A percentile compares a stretch with the other conserved stretches of the same genome.
Evolutionary conservation across 2,888 invertebrate species (phyloP).

Genomic region (Chydorus sphaericus): DNA sequence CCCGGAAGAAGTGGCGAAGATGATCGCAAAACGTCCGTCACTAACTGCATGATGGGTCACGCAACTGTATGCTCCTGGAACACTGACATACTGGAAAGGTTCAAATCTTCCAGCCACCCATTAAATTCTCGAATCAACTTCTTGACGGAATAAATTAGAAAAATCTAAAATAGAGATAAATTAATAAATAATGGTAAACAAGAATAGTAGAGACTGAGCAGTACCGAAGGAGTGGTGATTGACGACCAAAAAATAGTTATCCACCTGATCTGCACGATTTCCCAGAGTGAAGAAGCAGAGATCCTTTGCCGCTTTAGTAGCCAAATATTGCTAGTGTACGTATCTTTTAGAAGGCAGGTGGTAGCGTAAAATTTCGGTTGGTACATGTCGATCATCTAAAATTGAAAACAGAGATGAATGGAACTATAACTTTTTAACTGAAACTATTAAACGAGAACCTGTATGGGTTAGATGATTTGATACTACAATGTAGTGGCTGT

Average conservation of each 20-base stretch:
- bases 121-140: conserved; percentile 37
- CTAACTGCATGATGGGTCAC: not conserved
- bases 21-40: conserved; percentile 33
- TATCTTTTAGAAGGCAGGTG: not conserved
- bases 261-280: conserved; percentile 25
- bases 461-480: not conserved
- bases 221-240: conserved; percentile 25
- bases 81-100: conserved; percentile 36
- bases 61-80: not conserved
- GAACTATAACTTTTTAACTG: not conserved
- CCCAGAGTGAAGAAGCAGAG: conserved; percentile 37
- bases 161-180: conserved; percentile 19
- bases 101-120: conserved; percentile 39
- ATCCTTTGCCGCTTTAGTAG: conserved; percentile 32
- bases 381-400: conserved; percentile 3
- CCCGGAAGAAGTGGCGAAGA: conserved; percentile 34
- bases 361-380: conserved; percentile 7
- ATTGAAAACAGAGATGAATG: not conserved
- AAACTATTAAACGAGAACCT: not conserved
- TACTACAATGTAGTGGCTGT: conserved; percentile 5
- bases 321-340: not conserved
- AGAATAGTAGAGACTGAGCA: not conserved
- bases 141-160: conserved; percentile 21
- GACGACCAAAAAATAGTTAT: conserved; percentile 39
- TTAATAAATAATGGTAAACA: too few species aligned